Evolutionary conservation across 2,113 vertebrate genomes (phyloP), one percentile per base, ranked within the genome.

Genomic region (Scomber japonicus): DNA sequence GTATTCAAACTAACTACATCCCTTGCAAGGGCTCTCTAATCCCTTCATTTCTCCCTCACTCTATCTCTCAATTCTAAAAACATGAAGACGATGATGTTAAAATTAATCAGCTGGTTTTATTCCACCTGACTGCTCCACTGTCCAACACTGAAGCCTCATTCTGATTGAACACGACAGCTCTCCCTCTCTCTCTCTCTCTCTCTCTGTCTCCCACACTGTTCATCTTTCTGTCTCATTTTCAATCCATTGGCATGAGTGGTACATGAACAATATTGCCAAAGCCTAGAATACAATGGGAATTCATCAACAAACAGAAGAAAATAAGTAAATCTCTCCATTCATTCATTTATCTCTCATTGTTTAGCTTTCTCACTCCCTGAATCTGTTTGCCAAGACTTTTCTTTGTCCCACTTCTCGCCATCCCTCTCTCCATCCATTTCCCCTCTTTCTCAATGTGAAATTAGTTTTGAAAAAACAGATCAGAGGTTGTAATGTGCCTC

Each of bases 81-180:
- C 72, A 75, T 4, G 24, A 75, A 35, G 63, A 68, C 12, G 2
- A 63, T 60, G 24, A 77, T 72, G 57, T 84, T 72, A 31, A 78
- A 83, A 83, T 78, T 51, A 84, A 88, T 88, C 76, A 81, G 78
- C 31, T 65, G 69, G 30, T 73, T 89, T 91, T 76, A 78, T 88
- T 86, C 83, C 67, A 82, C 54, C 54, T 79, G 59, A 51, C 40
- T 76, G 78, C 79, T 74, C 44, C 56, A 69, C 30, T 30, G 82
- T 50, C 68, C 65, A 72, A 55, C 68, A 48, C 50, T 48, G 62
- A 69, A 77, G 55, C 49, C 56, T 69, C 70, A 56, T 46, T 85
- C 46, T 76, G 60, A 76, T 60, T 56, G 46, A 81, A 68, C 78
- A 74, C n/a, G 60, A 46, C 55, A 49, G 63, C 45, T 48, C 75